These are phyloP conservation scores for Halcyon senegalensis DNA, from an alignment of 2,113 vertebrate species.

Conservation along the genomic window DNA sequence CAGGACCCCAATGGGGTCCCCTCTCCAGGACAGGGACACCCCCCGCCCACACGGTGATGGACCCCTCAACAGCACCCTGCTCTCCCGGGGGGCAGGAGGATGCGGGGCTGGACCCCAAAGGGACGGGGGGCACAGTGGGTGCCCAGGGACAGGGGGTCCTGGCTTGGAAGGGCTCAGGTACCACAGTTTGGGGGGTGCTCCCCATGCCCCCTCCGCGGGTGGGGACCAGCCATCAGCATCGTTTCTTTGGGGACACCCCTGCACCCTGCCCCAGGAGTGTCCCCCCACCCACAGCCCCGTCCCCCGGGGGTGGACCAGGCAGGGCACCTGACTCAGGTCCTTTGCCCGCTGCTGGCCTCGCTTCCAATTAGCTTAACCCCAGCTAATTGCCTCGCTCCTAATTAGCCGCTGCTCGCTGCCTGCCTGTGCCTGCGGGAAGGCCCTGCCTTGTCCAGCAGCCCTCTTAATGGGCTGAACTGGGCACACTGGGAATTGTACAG, in stretches of 20 bases:
- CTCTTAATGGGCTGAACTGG: background rate
- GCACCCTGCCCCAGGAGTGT: accelerated
- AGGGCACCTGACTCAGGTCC: background rate
- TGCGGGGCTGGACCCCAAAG: background rate
- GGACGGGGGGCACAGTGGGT: background rate
- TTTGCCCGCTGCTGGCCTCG: background rate
- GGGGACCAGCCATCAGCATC: background rate
- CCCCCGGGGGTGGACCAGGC: accelerated
- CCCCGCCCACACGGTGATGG: accelerated
- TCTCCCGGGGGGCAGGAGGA: background rate
- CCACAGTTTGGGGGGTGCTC: background rate
- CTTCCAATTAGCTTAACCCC: background rate
- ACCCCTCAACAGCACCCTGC: background rate
- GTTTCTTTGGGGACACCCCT: background rate
- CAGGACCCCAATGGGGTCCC: background rate
- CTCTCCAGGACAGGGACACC: background rate
- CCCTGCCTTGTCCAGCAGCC: background rate
- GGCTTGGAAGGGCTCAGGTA: background rate
- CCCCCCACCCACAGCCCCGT: background rate
- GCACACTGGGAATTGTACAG: background rate
- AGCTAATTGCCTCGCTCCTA: background rate
- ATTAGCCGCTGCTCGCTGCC: background rate
- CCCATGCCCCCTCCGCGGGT: accelerated
- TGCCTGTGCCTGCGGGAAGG: background rate
- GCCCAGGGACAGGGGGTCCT: background rate